Evolutionary conservation across 1,140 invertebrate species (phyloP).

Genomic region (Philotrypesis tridentata): DNA sequence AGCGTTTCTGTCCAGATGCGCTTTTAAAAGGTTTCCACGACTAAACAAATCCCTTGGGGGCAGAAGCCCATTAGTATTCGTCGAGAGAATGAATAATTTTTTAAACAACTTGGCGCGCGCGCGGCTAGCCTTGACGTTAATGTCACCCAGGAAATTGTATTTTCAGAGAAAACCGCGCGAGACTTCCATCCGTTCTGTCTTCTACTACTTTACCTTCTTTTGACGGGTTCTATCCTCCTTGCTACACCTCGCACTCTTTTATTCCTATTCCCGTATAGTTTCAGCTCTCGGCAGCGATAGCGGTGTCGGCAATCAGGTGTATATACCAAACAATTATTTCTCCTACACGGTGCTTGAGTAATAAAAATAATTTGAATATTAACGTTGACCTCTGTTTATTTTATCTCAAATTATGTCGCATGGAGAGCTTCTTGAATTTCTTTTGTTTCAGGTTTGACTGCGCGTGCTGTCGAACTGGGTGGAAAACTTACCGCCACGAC

Average conservation of each 20-base stretch:
- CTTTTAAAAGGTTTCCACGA: background rate
- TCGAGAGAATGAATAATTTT: background rate
- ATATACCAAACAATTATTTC: too few species aligned
- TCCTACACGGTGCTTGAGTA: background rate
- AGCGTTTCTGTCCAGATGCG: background rate
- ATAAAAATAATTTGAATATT: conserved; percentile 16
- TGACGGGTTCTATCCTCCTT: background rate
- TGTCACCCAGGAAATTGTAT: conserved; percentile 27
- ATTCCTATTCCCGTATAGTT: background rate
- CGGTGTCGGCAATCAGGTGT: too few species aligned
- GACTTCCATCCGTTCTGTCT: conserved; percentile 12
- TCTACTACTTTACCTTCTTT: conserved; percentile 22
- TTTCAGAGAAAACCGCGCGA: conserved; percentile 18
- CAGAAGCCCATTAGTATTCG: background rate
- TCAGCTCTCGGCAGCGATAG: background rate
- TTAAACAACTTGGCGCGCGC: conserved; percentile 4
- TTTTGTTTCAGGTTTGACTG: too few species aligned
- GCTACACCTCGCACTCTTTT: background rate
- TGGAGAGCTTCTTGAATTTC: too few species aligned
- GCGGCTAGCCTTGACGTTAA: background rate
- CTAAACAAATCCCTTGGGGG: background rate
- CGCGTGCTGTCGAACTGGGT: too few species aligned
- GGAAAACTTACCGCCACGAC: too few species aligned
- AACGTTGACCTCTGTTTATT: background rate
- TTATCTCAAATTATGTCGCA: background rate